phyloP scores from a whole-genome alignment of 2,888 invertebrate species.

The Mythimna albipuncta region DNA sequence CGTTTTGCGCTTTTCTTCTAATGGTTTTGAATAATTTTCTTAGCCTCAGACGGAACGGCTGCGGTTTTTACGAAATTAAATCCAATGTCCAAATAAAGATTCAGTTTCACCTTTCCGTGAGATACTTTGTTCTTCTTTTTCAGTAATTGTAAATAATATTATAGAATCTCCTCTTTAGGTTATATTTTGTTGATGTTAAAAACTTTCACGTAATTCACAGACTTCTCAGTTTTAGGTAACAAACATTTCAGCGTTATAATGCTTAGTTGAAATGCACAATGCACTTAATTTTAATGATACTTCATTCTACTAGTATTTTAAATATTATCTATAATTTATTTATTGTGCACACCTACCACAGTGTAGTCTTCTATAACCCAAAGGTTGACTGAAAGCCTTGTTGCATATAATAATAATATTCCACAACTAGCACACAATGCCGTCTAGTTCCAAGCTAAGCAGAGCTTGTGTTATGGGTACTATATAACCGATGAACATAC shows the following conservation, averaged over 20 bases:
- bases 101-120: conserved; percentile 41
- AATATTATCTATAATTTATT: too few relatives aligned
- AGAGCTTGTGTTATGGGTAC: too few relatives aligned
- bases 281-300: neutral
- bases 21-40: conserved; percentile 49
- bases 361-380: too few relatives aligned
- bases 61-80: conserved; percentile 25
- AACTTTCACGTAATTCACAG: neutral
- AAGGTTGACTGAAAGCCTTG: too few relatives aligned
- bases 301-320: too few relatives aligned
- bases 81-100: conserved; percentile 14
- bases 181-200: conserved; percentile 11
- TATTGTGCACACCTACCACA: too few relatives aligned
- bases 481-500: too few relatives aligned
- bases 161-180: neutral
- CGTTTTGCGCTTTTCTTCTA: conserved; percentile 71
- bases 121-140: neutral
- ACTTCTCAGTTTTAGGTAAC: neutral
- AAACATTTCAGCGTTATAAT: neutral
- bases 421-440: too few relatives aligned
- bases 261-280: neutral
- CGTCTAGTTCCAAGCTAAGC: too few relatives aligned
- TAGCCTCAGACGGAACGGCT: conserved; percentile 14
- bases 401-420: too few relatives aligned
- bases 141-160: neutral